Percentiles rank a stretch among this genome's conserved stretches.
Conservation (phyloP, 2,888 invertebrate genomes). For the Physocephala rufipes region DNA sequence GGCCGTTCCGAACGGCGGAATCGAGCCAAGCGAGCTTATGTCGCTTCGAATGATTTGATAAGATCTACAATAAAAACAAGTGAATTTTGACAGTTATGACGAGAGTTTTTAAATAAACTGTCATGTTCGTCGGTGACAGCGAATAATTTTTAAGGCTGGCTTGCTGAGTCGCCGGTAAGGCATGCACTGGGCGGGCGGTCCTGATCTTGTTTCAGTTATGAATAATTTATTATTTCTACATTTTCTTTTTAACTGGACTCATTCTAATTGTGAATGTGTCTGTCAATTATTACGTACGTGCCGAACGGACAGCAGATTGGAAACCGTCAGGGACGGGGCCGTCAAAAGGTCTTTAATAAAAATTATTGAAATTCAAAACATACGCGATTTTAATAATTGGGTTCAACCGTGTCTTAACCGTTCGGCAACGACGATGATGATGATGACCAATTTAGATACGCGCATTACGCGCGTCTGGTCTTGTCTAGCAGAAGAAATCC, state of each 20-base stretch:
- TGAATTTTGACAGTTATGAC: slow-evolving; percentile 58
- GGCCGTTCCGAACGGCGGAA: not conserved
- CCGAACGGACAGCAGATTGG: not conserved
- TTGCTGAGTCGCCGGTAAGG: not conserved
- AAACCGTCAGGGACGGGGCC: not conserved
- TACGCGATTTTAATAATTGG: slow-evolving; percentile 57
- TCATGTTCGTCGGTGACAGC: slow-evolving; percentile 55
- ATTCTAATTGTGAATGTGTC: slow-evolving; percentile 54
- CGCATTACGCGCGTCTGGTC: not conserved
- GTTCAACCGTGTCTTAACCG: slow-evolving; percentile 42
- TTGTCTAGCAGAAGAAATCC: not conserved
- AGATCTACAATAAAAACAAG: slow-evolving; percentile 56
- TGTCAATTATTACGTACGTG: slow-evolving; percentile 31
- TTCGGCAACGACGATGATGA: slow-evolving; percentile 48
- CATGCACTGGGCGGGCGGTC: slow-evolving; percentile 16
- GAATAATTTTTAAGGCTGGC: slow-evolving; percentile 53
- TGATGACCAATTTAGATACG: slow-evolving; percentile 61
- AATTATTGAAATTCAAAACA: slow-evolving; percentile 53
- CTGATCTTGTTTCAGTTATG: slow-evolving; percentile 23
- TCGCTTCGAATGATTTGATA: slow-evolving; percentile 45
- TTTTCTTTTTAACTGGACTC: slow-evolving; percentile 48
- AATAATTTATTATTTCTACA: slow-evolving; percentile 34
- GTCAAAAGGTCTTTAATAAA: slow-evolving; percentile 27
- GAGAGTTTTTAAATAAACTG: slow-evolving; percentile 56
- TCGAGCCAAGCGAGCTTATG: not conserved